A percentile compares a stretch with the other conserved stretches of the same genome.
These are phyloP conservation scores for Stenchaetothrips biformis DNA, from an alignment of 2,888 invertebrate species.

Conservation along the genomic window DNA sequence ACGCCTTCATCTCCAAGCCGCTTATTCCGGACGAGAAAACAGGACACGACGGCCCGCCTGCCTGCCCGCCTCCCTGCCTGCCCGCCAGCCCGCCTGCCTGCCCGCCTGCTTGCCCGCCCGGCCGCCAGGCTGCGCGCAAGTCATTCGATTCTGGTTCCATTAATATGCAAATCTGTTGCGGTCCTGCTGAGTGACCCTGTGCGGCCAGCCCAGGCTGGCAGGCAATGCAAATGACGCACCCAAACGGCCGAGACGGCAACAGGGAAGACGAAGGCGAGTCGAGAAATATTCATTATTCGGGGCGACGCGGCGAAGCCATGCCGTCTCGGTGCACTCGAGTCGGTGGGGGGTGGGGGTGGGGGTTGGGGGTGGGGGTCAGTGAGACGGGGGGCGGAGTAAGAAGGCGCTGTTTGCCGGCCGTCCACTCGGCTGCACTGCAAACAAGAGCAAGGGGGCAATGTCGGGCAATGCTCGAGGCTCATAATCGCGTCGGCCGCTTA, in stretches of 20 bases:
- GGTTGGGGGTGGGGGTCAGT: no score
- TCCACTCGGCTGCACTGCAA: not conserved
- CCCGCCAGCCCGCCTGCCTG: not conserved
- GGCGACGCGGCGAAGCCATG: not conserved
- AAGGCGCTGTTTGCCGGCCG: not conserved
- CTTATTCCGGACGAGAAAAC: not conserved
- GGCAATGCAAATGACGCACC: no score
- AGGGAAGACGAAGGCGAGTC: not conserved
- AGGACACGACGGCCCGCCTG: not conserved
- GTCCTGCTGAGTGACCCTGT: not conserved
- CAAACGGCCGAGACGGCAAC: no score
- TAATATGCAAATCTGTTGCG: constrained; percentile 20
- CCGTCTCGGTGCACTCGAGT: no score
- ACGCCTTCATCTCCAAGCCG: not conserved
- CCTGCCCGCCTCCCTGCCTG: not conserved
- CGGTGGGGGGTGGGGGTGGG: no score
- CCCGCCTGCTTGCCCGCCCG: not conserved
- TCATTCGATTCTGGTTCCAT: not conserved
- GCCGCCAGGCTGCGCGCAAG: not conserved
- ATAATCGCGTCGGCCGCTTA: no score
- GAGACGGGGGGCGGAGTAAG: not conserved
- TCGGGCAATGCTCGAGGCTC: no score
- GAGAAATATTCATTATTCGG: constrained; percentile 7
- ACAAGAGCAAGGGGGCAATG: not conserved
- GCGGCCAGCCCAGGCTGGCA: no score